Base-by-base conservation (phyloP, 2,797 vertebrate species). In the Trichosurus vulpecula region DNA sequence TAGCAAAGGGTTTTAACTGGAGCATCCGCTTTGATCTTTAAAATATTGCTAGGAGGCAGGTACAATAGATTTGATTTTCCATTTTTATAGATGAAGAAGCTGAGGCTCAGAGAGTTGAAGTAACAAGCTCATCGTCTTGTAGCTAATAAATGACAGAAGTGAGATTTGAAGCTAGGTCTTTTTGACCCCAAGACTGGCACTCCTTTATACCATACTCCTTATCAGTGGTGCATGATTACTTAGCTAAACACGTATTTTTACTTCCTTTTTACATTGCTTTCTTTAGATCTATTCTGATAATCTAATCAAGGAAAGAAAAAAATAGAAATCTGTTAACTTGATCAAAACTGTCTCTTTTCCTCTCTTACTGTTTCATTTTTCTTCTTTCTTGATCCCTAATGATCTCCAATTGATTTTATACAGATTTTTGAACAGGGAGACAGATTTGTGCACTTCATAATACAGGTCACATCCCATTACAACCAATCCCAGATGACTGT, bases 291-390 rank as follows among this genome's bases (percentile, higher is more conserved):
- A 11, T 3, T 27, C 57, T 91, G 31, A 87, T 25, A 16, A 52
- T n/a, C 58, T 47, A 94, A 57, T 74, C 89, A 93, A 95, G 95
- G n/a, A 91, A 92, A 92, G 92, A 56, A 56, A 51, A 90, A 13
- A 90, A 16, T 1, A 47, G 66, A n/a, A 81, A 9, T 47, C 74
- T 47, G 22, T 27, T 47, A 47, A 81, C 22, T 81, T 81, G 74
- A 47, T 81, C 22, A 47, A 81, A 81, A 47, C 9, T 41, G n/a
- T 47, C 0, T 10, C n/a, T 81, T 47, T 41, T 56, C n/a, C 90
- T 94, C 31, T 54, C 14, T 54, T 41, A 90, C 2, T 51, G 0
- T 74, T n/a, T 56, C 52, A 47, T 9, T 91, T 90, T 58, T 93
- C 27, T 61, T 74, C 93, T 14, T n/a, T 94, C 19, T 6, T 74